Conservation (phyloP, 1,140 invertebrate genomes). For the Yoshiicerus persimilis region DNA sequence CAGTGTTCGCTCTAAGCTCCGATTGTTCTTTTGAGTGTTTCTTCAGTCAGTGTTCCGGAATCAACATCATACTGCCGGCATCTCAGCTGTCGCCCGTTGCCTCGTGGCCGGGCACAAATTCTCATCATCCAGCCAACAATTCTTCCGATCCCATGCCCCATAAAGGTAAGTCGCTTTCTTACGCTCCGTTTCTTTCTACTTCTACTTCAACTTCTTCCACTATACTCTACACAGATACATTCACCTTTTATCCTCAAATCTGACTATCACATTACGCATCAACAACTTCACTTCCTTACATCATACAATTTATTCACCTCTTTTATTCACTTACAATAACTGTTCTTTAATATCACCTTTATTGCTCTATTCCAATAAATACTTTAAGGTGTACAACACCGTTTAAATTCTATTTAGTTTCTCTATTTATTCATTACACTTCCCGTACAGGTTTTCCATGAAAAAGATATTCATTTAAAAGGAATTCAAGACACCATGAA, state of each 20-base stretch:
- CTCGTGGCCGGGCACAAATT: conserved; percentile 47
- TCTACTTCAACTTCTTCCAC: background rate
- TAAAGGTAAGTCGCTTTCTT: conserved; percentile 38
- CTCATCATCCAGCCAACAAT: conserved; percentile 36
- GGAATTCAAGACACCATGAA: too few relatives aligned
- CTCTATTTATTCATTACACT: too few relatives aligned
- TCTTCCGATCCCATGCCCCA: conserved; percentile 45
- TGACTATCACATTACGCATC: background rate
- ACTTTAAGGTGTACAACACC: too few relatives aligned
- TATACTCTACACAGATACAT: background rate
- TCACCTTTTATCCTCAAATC: background rate
- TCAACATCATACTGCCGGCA: conserved; percentile 46
- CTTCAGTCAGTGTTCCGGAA: background rate
- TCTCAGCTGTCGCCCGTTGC: conserved; percentile 47
- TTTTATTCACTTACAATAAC: too few relatives aligned
- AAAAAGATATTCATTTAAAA: too few relatives aligned
- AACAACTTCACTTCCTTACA: background rate
- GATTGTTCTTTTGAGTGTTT: background rate
- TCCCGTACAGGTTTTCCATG: too few relatives aligned
- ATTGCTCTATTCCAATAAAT: too few relatives aligned
- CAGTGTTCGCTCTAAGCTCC: background rate
- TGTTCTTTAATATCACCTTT: too few relatives aligned
- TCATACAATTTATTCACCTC: too few relatives aligned
- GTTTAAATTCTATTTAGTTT: too few relatives aligned
- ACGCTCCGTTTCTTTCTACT: background rate